Conservation (phyloP, 1,140 invertebrate genomes). For the Argopecten irradians region DNA sequence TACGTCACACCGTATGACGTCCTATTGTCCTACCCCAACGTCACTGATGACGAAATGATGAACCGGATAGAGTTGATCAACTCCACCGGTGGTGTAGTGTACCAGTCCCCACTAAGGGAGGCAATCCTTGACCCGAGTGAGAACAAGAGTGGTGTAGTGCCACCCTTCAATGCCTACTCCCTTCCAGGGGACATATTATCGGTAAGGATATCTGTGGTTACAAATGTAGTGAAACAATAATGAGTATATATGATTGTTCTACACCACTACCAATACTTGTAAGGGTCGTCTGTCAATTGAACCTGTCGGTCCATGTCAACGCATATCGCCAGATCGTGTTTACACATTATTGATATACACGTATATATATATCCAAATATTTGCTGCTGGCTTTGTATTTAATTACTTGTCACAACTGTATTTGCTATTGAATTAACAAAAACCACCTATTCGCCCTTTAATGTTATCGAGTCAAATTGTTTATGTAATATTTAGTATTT, state of each 20-base stretch:
- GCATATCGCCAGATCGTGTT: neutral
- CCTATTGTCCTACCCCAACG: conserved; percentile 72
- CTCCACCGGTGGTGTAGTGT: conserved; percentile 41
- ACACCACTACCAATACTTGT: too few relatives aligned
- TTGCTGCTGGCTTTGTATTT: neutral
- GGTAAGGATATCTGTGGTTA: conserved; percentile 5
- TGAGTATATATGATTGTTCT: neutral
- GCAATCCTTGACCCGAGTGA: conserved; percentile 65
- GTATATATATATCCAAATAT: neutral
- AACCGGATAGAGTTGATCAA: conserved; percentile 63
- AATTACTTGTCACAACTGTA: neutral
- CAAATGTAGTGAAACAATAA: too few relatives aligned
- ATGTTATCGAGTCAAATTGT: too few relatives aligned
- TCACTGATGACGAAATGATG: conserved; percentile 48
- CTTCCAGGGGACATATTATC: conserved; percentile 47
- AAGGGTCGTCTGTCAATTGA: neutral
- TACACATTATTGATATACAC: neutral
- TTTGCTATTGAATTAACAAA: neutral
- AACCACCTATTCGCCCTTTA: too few relatives aligned
- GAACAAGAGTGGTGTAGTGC: conserved; percentile 66
- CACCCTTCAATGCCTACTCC: conserved; percentile 73
- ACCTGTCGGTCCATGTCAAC: neutral
- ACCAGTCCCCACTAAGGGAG: conserved; percentile 59
- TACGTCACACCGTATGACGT: conserved; percentile 69
- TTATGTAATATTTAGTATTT: too few relatives aligned